Base-by-base conservation (phyloP, 2,888 invertebrate genomes). In the Hypselothyrea guttata region DNA sequence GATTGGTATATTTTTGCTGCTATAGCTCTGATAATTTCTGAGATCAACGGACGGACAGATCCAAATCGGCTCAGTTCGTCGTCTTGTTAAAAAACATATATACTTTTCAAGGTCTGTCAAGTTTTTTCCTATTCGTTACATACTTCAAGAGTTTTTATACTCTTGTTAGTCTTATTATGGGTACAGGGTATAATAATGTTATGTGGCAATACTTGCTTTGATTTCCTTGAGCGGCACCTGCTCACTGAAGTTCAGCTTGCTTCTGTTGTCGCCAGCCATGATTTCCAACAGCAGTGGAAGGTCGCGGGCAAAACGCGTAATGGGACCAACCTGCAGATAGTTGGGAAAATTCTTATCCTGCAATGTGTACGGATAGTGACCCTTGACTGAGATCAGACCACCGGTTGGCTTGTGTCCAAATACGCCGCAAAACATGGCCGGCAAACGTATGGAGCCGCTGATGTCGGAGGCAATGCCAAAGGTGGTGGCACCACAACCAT, bases 361-460 rank as follows among this genome's bases (percentile, higher is more conserved):
- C 8, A 47, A 18, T 0, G 91, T 85, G 1, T 90, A 89, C 0
- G 95, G 95, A 63, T 91, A 92, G 87, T 94, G 94, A 0, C 94
- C 94, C 5, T 90, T 90, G 28, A 92, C 90, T 0, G 94, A 89
- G 4, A 86, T 63, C 4, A 91, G 87, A 92, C 95, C 93, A n/a
- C 94, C 92, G 30, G 95, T 94, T 2, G 96, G 94, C 87, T 97
- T 97, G 88, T 97, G 96, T 0, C 97, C 97, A 89, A 94, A 97
- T 9, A 97, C 92, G 0, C 97, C 97, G 90, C 94, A 95, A 89
- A 94, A 96, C 83, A 95, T 92, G 2, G 95, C 92, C 0, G 97
- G 97, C 87, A 97, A 90, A 16, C 97, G 92, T 68, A 97, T 96
- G 54, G 96, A 96, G 53, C 97, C 97, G 12, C 94, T 96, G 72